Base-by-base conservation (phyloP, 2,888 invertebrate genomes). In the Erebia ligea region DNA sequence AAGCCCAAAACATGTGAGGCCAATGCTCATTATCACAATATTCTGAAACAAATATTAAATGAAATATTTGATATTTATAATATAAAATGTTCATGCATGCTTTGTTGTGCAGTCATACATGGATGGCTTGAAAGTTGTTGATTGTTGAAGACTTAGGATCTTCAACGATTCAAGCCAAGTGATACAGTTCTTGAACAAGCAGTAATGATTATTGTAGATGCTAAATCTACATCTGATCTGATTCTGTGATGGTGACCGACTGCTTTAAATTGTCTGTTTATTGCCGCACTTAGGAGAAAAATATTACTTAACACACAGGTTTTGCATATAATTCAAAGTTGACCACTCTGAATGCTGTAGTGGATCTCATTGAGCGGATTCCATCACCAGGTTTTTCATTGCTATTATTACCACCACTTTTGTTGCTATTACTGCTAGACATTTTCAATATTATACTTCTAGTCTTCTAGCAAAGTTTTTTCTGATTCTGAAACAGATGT, bases 291-390 rank as follows among this genome's bases (percentile, higher is more conserved):
- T 13, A 19, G 8, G 15, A 21, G 13, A 40, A 34, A n/a, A 17
- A 67, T 42, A 19, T 45, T n/a, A n/a, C n/a, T n/a, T 21, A 19
- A 61, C 21, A 63, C 5, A 98, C 98, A 73, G 98, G 98, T 89
- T 96, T 97, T 0, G 96, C 95, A 86, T 98, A 98, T 1, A 98
- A 92, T 89, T 98, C 98, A 89, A 97, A 98, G 90, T 98, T 98
- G 0, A 98, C 92, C 42, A 96, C 95, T 82, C 96, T 94, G 85
- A 98, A 98, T 45, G 97, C 94, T 77, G 94, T 95, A 3, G 97
- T 96, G 17, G 97, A 96, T 87, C 91, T 94, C 75, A 97, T 86
- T 1, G 97, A 97, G 73, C 97, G 92, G 67, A 97, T 91, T 2
- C 97, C 97, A 81, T 97, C 97, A 45, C 97, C 97, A 52, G 97